Percentiles rank a stretch among this genome's conserved stretches.
phyloP scores from a whole-genome alignment of 2,797 vertebrate species.

The Gorsachius magnificus region DNA sequence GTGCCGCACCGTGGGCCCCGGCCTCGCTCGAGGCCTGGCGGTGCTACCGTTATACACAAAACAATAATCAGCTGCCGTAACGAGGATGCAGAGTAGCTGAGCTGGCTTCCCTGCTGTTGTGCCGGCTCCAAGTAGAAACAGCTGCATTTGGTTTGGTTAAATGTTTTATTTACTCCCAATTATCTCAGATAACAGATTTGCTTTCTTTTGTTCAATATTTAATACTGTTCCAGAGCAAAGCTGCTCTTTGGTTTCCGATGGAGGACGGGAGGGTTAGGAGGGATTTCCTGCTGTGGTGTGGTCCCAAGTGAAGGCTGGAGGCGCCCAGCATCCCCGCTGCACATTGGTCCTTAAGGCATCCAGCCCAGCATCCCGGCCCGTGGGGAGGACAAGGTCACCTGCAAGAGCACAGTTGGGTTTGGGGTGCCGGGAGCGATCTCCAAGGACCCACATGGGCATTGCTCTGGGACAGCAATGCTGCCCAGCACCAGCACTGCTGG shows the following conservation, averaged over 20 bases:
- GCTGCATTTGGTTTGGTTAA: constrained; percentile 66
- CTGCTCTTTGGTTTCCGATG: background rate
- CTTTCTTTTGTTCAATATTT: constrained; percentile 54
- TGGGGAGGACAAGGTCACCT: background rate
- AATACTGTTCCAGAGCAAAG: constrained; percentile 7
- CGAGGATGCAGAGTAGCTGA: constrained; percentile 56
- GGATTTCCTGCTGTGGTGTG: background rate
- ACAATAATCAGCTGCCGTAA: constrained; percentile 62
- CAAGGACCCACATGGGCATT: background rate
- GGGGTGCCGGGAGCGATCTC: background rate
- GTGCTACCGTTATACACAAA: constrained; percentile 61
- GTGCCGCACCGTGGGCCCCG: background rate
- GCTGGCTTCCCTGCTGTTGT: constrained; percentile 65
- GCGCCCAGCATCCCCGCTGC: background rate
- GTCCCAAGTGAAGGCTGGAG: background rate
- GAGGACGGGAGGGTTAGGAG: background rate
- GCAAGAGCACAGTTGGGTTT: background rate
- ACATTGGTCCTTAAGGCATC: fast-evolving
- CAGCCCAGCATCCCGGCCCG: fast-evolving
- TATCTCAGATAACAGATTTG: constrained; percentile 61
- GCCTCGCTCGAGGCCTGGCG: background rate
- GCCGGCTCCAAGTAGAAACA: constrained; percentile 64
- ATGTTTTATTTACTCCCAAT: constrained; percentile 70
- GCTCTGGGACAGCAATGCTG: background rate
- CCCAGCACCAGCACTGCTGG: fast-evolving